Evolutionary conservation across 2,113 vertebrate species (phyloP).

Genomic region (Sorex fumeus): DNA sequence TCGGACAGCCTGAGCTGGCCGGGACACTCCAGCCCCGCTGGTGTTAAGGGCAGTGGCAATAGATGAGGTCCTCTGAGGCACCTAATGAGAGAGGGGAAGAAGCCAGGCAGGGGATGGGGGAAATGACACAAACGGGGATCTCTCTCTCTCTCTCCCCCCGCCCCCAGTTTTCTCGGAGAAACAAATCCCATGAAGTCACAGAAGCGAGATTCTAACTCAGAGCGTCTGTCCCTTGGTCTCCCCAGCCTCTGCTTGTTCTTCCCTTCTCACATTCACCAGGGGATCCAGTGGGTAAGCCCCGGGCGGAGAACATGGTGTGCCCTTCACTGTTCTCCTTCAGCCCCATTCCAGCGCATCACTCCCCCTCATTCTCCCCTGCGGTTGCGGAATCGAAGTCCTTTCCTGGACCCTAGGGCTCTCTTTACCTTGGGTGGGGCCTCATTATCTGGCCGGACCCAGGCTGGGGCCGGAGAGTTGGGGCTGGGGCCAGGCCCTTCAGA

Average conservation of each 20-base stretch:
- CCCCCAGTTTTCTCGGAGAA: too few species aligned
- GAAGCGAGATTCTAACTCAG: not conserved
- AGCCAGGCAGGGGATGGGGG: too few species aligned
- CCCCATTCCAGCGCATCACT: too few species aligned
- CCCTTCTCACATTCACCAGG: accelerated
- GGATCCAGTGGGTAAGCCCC: not conserved
- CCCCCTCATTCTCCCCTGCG: not conserved
- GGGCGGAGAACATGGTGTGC: too few species aligned
- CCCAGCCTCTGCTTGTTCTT: not conserved
- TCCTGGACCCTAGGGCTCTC: not conserved
- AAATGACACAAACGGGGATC: too few species aligned
- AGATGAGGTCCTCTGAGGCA: conserved; percentile 95
- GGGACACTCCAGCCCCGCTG: conserved; percentile 91
- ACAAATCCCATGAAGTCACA: not conserved
- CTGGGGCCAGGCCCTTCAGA: conserved; percentile 93
- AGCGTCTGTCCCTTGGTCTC: not conserved
- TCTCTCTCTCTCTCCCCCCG: too few species aligned
- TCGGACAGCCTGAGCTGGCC: conserved; percentile 90
- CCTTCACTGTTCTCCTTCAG: not conserved
- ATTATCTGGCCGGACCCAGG: conserved; percentile 93
- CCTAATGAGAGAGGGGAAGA: conserved; percentile 82
- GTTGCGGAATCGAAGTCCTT: not conserved
- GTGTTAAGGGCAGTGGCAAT: conserved; percentile 95
- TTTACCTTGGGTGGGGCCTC: conserved; percentile 94
- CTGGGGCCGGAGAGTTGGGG: conserved; percentile 89